phyloP scores from a whole-genome alignment of 2,888 invertebrate genomes.

The Meteorus colon region DNA sequence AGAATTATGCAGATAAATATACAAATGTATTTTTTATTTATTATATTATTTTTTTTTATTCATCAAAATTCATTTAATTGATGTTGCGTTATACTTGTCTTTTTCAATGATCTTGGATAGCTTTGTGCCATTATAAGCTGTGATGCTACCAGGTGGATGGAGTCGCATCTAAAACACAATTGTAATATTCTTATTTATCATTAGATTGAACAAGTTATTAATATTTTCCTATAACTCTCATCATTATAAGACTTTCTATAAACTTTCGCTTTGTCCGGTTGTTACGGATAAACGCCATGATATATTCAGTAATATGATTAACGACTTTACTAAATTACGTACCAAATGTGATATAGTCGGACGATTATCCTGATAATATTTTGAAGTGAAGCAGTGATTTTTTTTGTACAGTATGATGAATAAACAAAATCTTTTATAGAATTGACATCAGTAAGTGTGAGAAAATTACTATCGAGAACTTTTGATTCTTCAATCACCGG shows the following conservation, averaged over 20 bases:
- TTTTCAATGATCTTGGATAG: constrained; percentile 75
- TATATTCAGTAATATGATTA: constrained; percentile 11
- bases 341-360: constrained; percentile 33
- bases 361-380: constrained; percentile 31
- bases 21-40: background rate
- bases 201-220: background rate
- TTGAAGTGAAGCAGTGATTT: constrained; percentile 22
- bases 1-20: background rate
- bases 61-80: constrained; percentile 65
- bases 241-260: background rate
- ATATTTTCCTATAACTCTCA: background rate
- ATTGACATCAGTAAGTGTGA: background rate
- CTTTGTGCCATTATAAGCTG: constrained; percentile 75
- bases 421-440: background rate
- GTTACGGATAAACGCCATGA: background rate
- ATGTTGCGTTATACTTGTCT: constrained; percentile 58
- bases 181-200: background rate
- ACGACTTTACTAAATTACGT: constrained; percentile 32
- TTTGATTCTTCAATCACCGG: background rate
- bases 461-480: background rate
- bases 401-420: constrained; percentile 22
- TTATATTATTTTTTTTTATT: constrained; percentile 50
- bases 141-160: constrained; percentile 80
- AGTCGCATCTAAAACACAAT: constrained; percentile 78
- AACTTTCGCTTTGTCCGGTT: constrained; percentile 12